Conservation (phyloP, 2,888 invertebrate genomes). For the Cryptocheilus praepositus region DNA sequence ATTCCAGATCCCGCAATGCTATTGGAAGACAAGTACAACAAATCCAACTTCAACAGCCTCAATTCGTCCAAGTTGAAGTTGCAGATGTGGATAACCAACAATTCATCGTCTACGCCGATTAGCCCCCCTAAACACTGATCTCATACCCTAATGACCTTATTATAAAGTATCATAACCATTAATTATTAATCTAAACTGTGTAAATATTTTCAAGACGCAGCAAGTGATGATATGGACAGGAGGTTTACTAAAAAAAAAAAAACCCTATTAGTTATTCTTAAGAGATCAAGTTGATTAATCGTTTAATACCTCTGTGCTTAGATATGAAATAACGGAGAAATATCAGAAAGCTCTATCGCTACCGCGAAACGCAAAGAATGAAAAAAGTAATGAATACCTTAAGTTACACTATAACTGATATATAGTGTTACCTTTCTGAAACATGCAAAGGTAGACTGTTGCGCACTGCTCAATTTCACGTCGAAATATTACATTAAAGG, state of each 20-base stretch:
- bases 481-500: constrained; percentile 39
- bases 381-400: constrained; percentile 22
- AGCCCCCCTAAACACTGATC: constrained; percentile 70
- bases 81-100: constrained; percentile 85
- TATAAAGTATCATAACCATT: constrained; percentile 71
- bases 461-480: constrained; percentile 71
- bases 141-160: constrained; percentile 55
- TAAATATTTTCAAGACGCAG: constrained; percentile 71
- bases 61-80: constrained; percentile 85
- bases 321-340: constrained; percentile 47
- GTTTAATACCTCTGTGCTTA: constrained; percentile 63
- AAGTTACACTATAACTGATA: constrained; percentile 44
- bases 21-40: constrained; percentile 77
- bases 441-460: constrained; percentile 63
- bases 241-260: constrained; percentile 51
- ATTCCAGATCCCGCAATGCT: constrained; percentile 79
- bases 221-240: constrained; percentile 48
- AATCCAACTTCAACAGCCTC: constrained; percentile 79
- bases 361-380: constrained; percentile 40
- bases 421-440: constrained; percentile 54
- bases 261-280: constrained; percentile 51
- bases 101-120: constrained; percentile 92
- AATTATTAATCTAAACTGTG: constrained; percentile 71
- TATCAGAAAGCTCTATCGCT: constrained; percentile 53
- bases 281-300: constrained; percentile 56